Evolutionary conservation across 2,113 vertebrate genomes (phyloP).

Genomic region (Calyptommatus sinebrachiatus): DNA sequence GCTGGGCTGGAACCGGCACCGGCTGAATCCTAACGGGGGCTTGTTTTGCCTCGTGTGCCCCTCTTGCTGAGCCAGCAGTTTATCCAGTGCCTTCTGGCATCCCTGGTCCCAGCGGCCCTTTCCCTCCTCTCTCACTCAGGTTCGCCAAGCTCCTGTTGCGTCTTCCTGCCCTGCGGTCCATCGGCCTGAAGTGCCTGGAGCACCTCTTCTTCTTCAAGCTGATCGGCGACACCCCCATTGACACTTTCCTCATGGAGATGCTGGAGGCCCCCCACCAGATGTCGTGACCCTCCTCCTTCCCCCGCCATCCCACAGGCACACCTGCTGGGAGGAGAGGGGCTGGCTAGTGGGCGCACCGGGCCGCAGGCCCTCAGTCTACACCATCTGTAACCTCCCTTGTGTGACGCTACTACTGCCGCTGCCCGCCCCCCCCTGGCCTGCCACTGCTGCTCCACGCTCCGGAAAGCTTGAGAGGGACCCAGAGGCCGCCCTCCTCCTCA

Average conservation of each 20-base stretch:
- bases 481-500: not conserved
- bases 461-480: too few species aligned
- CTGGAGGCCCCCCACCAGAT: slow-evolving; percentile 90
- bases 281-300: slow-evolving; percentile 67
- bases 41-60: not conserved
- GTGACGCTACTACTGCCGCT: not conserved
- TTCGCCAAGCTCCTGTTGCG: slow-evolving; percentile 93
- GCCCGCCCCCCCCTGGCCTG: not conserved
- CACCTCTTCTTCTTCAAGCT: slow-evolving; percentile 96
- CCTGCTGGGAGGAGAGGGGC: not conserved
- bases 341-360: not conserved
- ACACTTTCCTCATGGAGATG: slow-evolving; percentile 97
- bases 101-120: too few species aligned
- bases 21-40: too few species aligned
- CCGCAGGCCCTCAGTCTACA: not conserved
- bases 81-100: not conserved
- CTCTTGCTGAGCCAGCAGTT: not conserved
- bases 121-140: slow-evolving; percentile 57
- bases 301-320: not conserved
- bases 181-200: slow-evolving; percentile 90
- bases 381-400: not conserved
- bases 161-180: slow-evolving; percentile 86
- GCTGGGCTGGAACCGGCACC: too few species aligned
- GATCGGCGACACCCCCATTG: slow-evolving; percentile 91
- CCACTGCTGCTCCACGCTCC: too few species aligned